Conservation (phyloP, 1,140 invertebrate species). For the Neodiprion virginianus region DNA sequence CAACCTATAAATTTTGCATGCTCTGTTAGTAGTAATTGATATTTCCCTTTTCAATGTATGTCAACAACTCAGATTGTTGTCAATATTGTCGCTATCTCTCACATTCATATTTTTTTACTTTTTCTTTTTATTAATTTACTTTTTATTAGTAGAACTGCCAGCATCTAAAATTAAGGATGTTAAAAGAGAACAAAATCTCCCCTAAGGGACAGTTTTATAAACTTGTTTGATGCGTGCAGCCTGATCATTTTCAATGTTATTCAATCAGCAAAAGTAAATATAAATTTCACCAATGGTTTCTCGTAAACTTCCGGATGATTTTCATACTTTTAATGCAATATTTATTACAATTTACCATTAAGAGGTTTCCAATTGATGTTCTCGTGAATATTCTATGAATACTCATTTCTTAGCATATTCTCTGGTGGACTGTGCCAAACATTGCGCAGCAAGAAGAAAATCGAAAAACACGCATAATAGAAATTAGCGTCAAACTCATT, state of each 20-base stretch:
- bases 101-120: constrained; percentile 19
- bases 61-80: constrained; percentile 3
- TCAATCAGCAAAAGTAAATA: neutral
- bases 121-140: constrained; percentile 24
- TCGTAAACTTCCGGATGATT: neutral
- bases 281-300: neutral
- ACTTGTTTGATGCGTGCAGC: constrained; percentile 30
- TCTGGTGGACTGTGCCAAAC: neutral
- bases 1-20: neutral
- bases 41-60: neutral
- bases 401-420: neutral
- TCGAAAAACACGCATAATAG: neutral
- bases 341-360: neutral
- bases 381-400: neutral
- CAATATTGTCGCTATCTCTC: neutral
- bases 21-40: constrained; percentile 11
- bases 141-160: constrained; percentile 49
- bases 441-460: neutral
- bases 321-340: neutral
- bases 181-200: constrained; percentile 52
- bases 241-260: neutral
- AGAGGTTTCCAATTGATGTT: neutral
- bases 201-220: constrained; percentile 60
- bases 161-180: constrained; percentile 54
- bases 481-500: no score